Evolutionary conservation across 1,140 invertebrate species (phyloP).

Genomic region (Ectropis grisescens): DNA sequence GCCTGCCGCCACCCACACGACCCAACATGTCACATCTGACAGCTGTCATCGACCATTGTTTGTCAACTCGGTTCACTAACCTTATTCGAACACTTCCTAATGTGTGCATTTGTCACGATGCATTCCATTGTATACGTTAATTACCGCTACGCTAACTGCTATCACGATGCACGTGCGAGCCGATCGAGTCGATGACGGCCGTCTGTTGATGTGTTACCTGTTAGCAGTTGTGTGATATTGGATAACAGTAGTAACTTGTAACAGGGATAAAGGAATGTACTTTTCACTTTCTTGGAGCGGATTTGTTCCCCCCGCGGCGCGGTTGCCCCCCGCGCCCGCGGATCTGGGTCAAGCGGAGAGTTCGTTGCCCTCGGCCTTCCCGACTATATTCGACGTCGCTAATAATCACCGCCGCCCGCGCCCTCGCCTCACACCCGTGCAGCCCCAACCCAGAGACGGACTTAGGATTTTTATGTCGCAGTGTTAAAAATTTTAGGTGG

Average conservation of each 20-base stretch:
- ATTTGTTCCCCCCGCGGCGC: constrained; percentile 14
- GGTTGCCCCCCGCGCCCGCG: constrained; percentile 17
- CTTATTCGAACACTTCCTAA: too few species aligned
- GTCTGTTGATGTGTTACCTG: too few species aligned
- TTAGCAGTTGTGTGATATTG: too few species aligned
- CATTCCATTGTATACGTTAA: too few species aligned
- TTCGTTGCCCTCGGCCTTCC: constrained; percentile 71
- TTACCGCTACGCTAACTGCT: too few species aligned
- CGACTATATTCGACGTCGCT: constrained; percentile 64
- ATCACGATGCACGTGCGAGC: too few species aligned
- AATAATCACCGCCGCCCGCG: constrained; percentile 33
- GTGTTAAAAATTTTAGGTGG: too few species aligned
- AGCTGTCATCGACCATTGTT: constrained; percentile 13
- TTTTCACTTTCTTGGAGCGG: constrained; percentile 66
- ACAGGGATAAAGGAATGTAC: constrained; percentile 29
- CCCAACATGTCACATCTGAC: constrained; percentile 18
- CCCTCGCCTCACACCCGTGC: constrained; percentile 5
- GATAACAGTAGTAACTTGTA: too few species aligned
- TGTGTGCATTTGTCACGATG: too few species aligned
- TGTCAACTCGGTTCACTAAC: background rate
- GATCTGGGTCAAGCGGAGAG: constrained; percentile 68
- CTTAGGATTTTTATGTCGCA: constrained; percentile 3
- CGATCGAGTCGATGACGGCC: too few species aligned
- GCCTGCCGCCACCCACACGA: too few species aligned
- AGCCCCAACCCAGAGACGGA: constrained; percentile 15